Base-by-base conservation (phyloP, 2,113 vertebrate genomes). In the Mystacornis crossleyi region DNA sequence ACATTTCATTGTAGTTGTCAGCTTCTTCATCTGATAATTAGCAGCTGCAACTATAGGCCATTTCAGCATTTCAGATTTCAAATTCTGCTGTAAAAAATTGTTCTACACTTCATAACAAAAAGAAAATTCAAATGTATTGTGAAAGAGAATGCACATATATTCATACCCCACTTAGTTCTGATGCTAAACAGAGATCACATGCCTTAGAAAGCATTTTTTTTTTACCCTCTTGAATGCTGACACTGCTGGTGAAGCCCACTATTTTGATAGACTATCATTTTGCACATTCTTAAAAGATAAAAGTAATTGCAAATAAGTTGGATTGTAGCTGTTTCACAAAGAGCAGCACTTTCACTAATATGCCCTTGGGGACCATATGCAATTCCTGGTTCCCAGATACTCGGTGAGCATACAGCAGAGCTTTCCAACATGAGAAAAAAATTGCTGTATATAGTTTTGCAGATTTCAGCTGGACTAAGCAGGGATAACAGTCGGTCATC, bases 231-330 rank as follows among this genome's bases (percentile, higher is more conserved):
- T 84, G 77, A 82, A 65, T 66, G 43, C 60, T 92, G 53, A 81
- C 86, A 61, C 25, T 87, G 70, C 82, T 93, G 25, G 26, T 79
- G 48, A 51, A 92, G 57, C 45, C 65, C 42, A 57, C 48, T 78
- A 38, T 91, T 96, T 94, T 93, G 80, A 75, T 78, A 95, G 77
- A 71, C 72, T 64, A 17, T 73, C 69, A 21, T 91, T 97, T 97
- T 97, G 91, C 88, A 61, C 75, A 53, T 91, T 91, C 81, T 97
- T 73, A 81, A 86, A 91, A 87, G 90, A 79, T 92, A 81, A 87
- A 91, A 95, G 93, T 57, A 60, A 67, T 38, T 80, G 72, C 69
- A 66, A 96, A 48, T 61, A 57, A 29, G 25, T 43, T 65, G 73
- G 48, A 72, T 57, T 51, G 51, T 91, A 89, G 74, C 88, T 75